These are phyloP conservation scores for Etheostoma cragini DNA, from an alignment of 2,113 vertebrate species.

Conservation along the genomic window DNA sequence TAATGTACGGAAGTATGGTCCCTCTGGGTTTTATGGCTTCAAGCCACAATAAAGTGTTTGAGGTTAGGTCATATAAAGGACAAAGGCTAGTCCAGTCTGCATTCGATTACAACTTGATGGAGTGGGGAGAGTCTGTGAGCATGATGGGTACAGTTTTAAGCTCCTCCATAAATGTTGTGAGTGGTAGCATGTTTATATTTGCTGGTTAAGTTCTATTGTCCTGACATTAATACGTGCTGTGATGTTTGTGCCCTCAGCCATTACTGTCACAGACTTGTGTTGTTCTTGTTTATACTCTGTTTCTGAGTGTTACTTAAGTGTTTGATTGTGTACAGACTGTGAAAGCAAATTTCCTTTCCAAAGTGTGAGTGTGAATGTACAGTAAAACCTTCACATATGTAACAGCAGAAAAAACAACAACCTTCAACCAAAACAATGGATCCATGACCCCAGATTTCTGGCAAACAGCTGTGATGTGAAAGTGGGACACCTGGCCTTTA, in stretches of 20 bases:
- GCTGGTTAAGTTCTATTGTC: constrained; percentile 34
- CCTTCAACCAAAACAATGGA: constrained; percentile 50
- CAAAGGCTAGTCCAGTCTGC: constrained; percentile 62
- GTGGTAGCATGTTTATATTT: constrained; percentile 21
- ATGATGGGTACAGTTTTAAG: constrained; percentile 42
- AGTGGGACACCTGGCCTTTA: neutral
- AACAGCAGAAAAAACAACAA: constrained; percentile 30
- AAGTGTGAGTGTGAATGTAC: too few relatives aligned
- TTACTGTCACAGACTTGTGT: too few relatives aligned
- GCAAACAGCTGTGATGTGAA: constrained; percentile 17
- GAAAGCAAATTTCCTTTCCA: too few relatives aligned
- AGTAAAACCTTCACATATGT: constrained; percentile 34
- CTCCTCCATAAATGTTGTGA: constrained; percentile 30
- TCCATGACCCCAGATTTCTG: constrained; percentile 33
- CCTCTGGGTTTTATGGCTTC: constrained; percentile 59
- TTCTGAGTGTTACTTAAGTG: too few relatives aligned
- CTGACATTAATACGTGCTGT: constrained; percentile 55
- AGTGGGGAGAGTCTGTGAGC: constrained; percentile 41
- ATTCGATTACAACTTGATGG: constrained; percentile 63
- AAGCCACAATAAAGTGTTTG: constrained; percentile 64
- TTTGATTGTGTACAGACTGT: too few relatives aligned
- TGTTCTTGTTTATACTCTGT: too few relatives aligned
- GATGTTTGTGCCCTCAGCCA: neutral
- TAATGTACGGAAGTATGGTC: constrained; percentile 48
- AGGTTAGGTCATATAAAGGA: constrained; percentile 72